Evolutionary conservation across 1,140 invertebrate species (phyloP).

Genomic region (Drosophila kanapiae): DNA sequence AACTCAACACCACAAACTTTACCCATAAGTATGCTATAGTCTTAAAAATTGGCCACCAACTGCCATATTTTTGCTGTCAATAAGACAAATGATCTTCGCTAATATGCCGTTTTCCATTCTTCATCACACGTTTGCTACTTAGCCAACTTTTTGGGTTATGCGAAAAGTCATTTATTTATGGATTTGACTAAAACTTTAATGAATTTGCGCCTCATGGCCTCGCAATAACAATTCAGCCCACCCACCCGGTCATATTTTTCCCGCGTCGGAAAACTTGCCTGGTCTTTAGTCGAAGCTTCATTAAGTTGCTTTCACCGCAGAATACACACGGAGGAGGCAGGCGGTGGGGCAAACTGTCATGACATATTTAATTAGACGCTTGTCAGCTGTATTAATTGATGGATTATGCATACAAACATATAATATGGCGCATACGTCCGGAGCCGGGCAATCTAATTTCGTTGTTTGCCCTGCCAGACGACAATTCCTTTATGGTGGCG

Average conservation of each 20-base stretch:
- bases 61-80: slow-evolving; percentile 27
- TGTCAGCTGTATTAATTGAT: slow-evolving; percentile 74
- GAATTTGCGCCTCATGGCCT: slow-evolving; percentile 15
- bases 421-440: slow-evolving; percentile 6
- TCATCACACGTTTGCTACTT: slow-evolving; percentile 1
- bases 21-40: not conserved
- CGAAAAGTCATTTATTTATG: slow-evolving; percentile 39
- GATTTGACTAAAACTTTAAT: slow-evolving; percentile 46
- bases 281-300: slow-evolving; percentile 38
- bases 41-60: not conserved
- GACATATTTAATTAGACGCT: slow-evolving; percentile 75
- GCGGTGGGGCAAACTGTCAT: slow-evolving; percentile 26
- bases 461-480: slow-evolving; percentile 40
- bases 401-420: slow-evolving; percentile 54
- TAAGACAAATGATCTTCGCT: slow-evolving; percentile 34
- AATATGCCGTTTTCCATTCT: not conserved
- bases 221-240: slow-evolving; percentile 20
- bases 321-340: not conserved
- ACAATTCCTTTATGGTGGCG: slow-evolving; percentile 47
- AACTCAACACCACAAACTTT: not conserved
- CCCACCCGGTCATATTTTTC: not conserved
- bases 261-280: not conserved
- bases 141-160: slow-evolving; percentile 22
- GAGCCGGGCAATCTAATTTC: slow-evolving; percentile 40
- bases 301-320: slow-evolving; percentile 42